phyloP scores from a whole-genome alignment of 2,888 invertebrate species.

The Peribatodes rhomboidaria region DNA sequence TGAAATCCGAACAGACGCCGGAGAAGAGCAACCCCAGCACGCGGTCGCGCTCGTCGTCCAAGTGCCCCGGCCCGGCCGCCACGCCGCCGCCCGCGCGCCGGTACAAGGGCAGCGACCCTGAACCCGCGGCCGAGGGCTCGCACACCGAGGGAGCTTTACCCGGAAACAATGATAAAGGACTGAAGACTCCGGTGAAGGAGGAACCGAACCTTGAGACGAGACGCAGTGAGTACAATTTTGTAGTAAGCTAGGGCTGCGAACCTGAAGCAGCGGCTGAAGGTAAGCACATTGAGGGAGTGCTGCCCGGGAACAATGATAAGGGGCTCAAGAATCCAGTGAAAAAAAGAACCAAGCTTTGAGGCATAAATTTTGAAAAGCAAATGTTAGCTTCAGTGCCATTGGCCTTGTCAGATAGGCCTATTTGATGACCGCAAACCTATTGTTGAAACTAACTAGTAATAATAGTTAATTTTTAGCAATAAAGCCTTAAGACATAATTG shows the following conservation, averaged over 20 bases:
- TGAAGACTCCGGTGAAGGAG: conserved; percentile 60
- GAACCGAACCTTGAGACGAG: conserved; percentile 68
- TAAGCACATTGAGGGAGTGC: conserved; percentile 71
- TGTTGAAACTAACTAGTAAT: too few species aligned
- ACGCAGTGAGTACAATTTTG: conserved; percentile 57
- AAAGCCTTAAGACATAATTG: too few species aligned
- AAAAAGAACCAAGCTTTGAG: too few species aligned
- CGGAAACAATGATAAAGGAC: conserved; percentile 58
- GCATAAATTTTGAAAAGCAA: too few species aligned
- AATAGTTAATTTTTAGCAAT: too few species aligned
- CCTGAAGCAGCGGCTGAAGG: conserved; percentile 75
- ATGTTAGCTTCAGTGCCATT: too few species aligned
- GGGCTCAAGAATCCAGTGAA: too few species aligned
- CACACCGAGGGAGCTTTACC: conserved; percentile 73
- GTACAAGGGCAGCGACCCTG: conserved; percentile 72
- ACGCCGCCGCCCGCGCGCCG: conserved; percentile 65
- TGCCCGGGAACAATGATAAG: conserved; percentile 59
- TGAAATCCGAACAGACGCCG: conserved; percentile 77
- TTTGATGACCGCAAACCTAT: too few species aligned
- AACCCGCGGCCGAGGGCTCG: conserved; percentile 72
- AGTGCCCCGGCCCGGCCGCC: conserved; percentile 59
- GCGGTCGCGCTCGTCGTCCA: conserved; percentile 70
- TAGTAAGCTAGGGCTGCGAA: conserved; percentile 58
- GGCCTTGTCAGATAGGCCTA: too few species aligned
- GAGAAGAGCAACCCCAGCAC: conserved; percentile 65